Evolutionary conservation across 2,888 invertebrate genomes (phyloP), one percentile per base, ranked within the genome.

Genomic region (Chrysolina americana): DNA sequence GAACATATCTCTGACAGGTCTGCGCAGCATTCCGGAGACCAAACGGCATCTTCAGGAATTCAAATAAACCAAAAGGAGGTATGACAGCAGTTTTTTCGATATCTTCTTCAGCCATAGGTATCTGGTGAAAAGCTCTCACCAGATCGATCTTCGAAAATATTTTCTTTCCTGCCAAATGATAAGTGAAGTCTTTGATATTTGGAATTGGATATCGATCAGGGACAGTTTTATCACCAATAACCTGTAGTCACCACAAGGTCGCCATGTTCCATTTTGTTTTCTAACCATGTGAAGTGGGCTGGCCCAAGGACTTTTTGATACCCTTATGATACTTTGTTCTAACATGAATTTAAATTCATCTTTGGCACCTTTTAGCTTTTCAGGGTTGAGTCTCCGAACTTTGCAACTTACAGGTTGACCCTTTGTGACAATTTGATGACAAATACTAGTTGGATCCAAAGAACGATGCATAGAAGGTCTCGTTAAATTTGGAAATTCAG

Each of bases 161-260:
- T 28, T 28, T 28, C 28, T 28, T 28, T 28, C 28, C 28, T 28
- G 28, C 28, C 28, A 28, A 28, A 28, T 28, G 28, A 28, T 28
- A 82, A 44, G 44, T 44, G 44, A 44, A 44, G 75, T 86, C 85
- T 19, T 81, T 76, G 9, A 87, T 70, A 19, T 84, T 79, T 2
- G 84, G 81, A 10, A 86, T 73, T 0, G 86, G 85, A 71, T 86
- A n/a, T 78, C 73, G 2, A 44, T 77, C 73, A 13, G 73, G 75
- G 11, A 66, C 28, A 19, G 74, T 74, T 8, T 13, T 17, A 8
- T 82, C 74, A 73, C 87, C 0, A 87, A 77, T 0, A 36, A 19
- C 0, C 88, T 73, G 71, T 87, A 89, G 78, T 82, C 87, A 6
- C 87, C 88, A 70, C 87, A 87, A 80, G 81, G 84, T 76, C 85